Percentiles rank a stretch among this genome's conserved stretches.
Evolutionary conservation across 2,797 vertebrate genomes (phyloP).

Genomic region (Serranus cabrilla): DNA sequence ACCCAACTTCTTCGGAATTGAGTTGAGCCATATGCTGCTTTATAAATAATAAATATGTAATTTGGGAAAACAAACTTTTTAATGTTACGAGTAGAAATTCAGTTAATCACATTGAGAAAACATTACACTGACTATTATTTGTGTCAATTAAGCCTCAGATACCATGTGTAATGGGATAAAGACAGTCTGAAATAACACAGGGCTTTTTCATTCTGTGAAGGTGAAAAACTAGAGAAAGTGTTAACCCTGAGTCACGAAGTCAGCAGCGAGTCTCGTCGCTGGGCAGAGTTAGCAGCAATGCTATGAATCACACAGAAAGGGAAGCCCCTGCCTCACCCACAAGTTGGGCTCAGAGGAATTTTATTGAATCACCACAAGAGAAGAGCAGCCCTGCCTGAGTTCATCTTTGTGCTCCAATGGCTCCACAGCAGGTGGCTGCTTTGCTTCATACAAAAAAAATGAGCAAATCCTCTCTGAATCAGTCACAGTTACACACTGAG

Average conservation of each 20-base stretch:
- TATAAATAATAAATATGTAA: no score
- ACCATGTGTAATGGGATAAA: not conserved
- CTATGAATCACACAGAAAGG: slow-evolving; percentile 54
- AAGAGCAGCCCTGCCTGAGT: slow-evolving; percentile 51
- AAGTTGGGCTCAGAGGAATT: slow-evolving; percentile 64
- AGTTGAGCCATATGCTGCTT: no score
- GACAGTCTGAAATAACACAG: no score
- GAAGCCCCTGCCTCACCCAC: slow-evolving; percentile 56
- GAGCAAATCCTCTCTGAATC: slow-evolving; percentile 55
- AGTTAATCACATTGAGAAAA: not conserved
- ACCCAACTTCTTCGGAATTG: no score
- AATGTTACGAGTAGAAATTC: no score
- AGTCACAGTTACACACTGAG: slow-evolving; percentile 49
- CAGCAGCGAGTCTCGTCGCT: slow-evolving; percentile 38
- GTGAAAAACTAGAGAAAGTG: slow-evolving; percentile 16
- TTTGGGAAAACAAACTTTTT: no score
- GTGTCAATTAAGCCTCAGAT: not conserved
- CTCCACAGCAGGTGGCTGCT: slow-evolving; percentile 69
- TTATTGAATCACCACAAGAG: slow-evolving; percentile 67
- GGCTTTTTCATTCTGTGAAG: slow-evolving; percentile 10
- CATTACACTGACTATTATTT: no score
- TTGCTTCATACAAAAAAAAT: slow-evolving; percentile 48
- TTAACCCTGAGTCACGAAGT: slow-evolving; percentile 32
- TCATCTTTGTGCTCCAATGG: slow-evolving; percentile 64
- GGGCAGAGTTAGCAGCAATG: slow-evolving; percentile 21